These are phyloP conservation scores for Drosophila merina DNA, from an alignment of 2,888 invertebrate genomes.

Conservation along the genomic window DNA sequence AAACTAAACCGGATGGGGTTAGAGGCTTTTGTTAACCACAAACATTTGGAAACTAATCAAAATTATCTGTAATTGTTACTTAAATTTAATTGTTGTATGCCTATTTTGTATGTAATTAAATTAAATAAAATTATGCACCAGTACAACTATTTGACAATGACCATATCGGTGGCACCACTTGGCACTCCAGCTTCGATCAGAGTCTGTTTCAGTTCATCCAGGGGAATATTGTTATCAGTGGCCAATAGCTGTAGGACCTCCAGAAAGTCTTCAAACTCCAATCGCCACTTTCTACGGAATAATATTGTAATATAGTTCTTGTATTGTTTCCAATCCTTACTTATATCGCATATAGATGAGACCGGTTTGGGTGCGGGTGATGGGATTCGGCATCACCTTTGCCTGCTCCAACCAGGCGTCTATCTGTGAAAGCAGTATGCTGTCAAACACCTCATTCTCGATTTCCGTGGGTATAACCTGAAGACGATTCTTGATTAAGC, in stretches of 20 bases:
- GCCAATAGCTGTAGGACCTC: conserved; percentile 60
- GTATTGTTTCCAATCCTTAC: conserved; percentile 30
- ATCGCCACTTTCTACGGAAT: conserved; percentile 71
- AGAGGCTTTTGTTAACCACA: conserved; percentile 36
- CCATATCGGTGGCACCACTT: conserved; percentile 47
- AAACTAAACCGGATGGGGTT: conserved; percentile 7
- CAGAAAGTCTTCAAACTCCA: conserved; percentile 73
- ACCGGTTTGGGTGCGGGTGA: conserved; percentile 71
- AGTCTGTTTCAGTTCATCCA: conserved; percentile 58
- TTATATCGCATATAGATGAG: conserved; percentile 76
- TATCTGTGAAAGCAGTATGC: conserved; percentile 73
- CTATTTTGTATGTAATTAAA: conserved; percentile 32
- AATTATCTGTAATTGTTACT: conserved; percentile 47
- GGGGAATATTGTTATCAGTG: conserved; percentile 37
- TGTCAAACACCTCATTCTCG: conserved; percentile 64
- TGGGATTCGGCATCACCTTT: conserved; percentile 58
- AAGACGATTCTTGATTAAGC: neutral
- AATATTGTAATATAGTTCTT: neutral
- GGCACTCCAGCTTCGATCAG: conserved; percentile 57
- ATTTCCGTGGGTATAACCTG: conserved; percentile 56
- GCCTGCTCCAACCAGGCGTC: conserved; percentile 75
- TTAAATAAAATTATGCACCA: conserved; percentile 37
- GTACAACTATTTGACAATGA: conserved; percentile 53
- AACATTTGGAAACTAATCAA: conserved; percentile 27
- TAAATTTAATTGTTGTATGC: conserved; percentile 31